phyloP scores from a whole-genome alignment of 2,797 vertebrate species.

The Merluccius polli region DNA sequence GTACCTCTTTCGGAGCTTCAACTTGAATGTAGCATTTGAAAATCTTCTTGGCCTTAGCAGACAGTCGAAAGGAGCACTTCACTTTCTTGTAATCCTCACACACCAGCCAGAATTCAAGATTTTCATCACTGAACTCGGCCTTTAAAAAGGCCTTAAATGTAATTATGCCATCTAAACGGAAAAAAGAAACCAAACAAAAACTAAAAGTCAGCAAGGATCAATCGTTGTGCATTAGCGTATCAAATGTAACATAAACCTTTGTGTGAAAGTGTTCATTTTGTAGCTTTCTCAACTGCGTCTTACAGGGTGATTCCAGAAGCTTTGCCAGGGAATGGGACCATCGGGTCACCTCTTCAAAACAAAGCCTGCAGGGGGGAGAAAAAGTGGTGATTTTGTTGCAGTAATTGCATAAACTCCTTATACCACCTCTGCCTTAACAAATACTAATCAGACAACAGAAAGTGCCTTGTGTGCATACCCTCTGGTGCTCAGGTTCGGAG shows the following conservation, averaged over 20 bases:
- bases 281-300: slow-evolving; percentile 37
- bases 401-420: background rate
- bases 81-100: slow-evolving; percentile 85
- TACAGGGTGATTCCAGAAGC: slow-evolving; percentile 81
- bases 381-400: background rate
- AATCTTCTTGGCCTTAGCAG: slow-evolving; percentile 79
- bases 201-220: background rate
- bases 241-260: background rate
- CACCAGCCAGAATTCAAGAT: slow-evolving; percentile 85
- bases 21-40: slow-evolving; percentile 78
- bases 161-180: slow-evolving; percentile 69
- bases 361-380: slow-evolving; percentile 64
- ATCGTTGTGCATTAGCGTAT: background rate
- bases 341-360: slow-evolving; percentile 74
- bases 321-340: slow-evolving; percentile 84
- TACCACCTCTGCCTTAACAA: background rate
- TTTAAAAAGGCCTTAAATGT: slow-evolving; percentile 83
- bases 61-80: slow-evolving; percentile 67
- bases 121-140: slow-evolving; percentile 86
- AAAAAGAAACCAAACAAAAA: background rate
- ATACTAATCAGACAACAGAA: background rate
- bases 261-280: background rate
- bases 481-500: slow-evolving; percentile 27
- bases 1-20: slow-evolving; percentile 81
- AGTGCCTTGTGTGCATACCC: slow-evolving; percentile 45